Evolutionary conservation across 2,888 invertebrate species (phyloP), one percentile per base, ranked within the genome.

Genomic region (Nomada fucata): DNA sequence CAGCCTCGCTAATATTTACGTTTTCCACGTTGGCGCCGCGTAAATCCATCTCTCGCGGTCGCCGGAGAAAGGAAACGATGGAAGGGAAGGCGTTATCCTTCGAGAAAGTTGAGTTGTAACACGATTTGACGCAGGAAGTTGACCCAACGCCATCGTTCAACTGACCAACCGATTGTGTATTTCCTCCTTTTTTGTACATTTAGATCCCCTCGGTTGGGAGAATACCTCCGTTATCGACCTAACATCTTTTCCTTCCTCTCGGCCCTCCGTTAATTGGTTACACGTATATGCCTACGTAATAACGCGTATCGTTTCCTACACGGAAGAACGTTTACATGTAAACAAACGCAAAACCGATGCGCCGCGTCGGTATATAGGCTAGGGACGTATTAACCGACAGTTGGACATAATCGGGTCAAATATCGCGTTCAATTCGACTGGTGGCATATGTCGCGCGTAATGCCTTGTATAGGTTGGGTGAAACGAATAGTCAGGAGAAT

Each of bases 61-160:
- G 71, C 55, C 71, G 77, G 83, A 73, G 83, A 79, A 79, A 79
- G 70, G 74, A 71, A 82, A 70, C 57, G 15, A 47, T 13, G 13
- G 47, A 15, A 11, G 55, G 59, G 71, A 65, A 70, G 74, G 61
- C 63, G 79, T 83, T 79, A 74, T 79, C 76, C 83, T 76, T 83
- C 79, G 79, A 84, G 83, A 84, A 84, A 84, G 83, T 84, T 82
- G 65, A 82, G 61, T 72, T 53, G 83, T 79, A 79, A 11, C 65
- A 36, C 59, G 42, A 53, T 67, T 77, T 78, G 70, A 82, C 73
- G 63, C 74, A 77, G 61, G 59, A 70, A 70, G 63, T 64, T 73
- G 74, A 11, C n/a, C 29, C 52, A 67, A 18, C 50, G 47, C 60
- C 59, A 72, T 47, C 53, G 47, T 67, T 65, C 47, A 15, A 52